Conservation (phyloP, 2,113 vertebrate species). For the Sterrhoptilus dennistouni region DNA sequence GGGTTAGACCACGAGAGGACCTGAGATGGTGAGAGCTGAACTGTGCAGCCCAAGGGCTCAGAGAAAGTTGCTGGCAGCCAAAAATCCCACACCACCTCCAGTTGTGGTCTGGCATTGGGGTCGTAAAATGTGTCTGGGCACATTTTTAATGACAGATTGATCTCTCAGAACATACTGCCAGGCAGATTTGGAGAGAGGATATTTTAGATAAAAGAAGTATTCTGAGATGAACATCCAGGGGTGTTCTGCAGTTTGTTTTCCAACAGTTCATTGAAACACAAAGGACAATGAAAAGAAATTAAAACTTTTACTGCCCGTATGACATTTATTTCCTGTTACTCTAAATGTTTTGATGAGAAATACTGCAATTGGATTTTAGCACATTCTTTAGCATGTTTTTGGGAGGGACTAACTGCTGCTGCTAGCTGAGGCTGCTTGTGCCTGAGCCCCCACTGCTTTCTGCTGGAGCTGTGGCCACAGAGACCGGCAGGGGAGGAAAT, state of each 20-base stretch:
- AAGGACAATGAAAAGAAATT: not conserved
- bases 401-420: not conserved
- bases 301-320: not conserved
- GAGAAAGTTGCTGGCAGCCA: not conserved
- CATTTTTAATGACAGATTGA: not conserved
- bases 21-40: not conserved
- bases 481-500: not conserved
- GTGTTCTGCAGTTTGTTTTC: not conserved
- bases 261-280: not conserved
- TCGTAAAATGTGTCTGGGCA: not conserved
- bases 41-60: not conserved
- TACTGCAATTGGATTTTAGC: not conserved
- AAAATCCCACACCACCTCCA: not conserved
- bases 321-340: not conserved
- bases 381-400: not conserved
- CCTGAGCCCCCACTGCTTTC: not conserved
- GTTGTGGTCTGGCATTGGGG: fast-evolving
- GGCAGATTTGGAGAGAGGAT: not conserved
- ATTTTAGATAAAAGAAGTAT: not conserved
- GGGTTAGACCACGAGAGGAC: not conserved
- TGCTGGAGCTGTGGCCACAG: not conserved
- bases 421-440: not conserved
- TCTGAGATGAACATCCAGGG: not conserved
- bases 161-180: not conserved
- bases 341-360: not conserved